Base-by-base conservation (phyloP, 2,113 vertebrate species). In the Lophotis ruficrista region DNA sequence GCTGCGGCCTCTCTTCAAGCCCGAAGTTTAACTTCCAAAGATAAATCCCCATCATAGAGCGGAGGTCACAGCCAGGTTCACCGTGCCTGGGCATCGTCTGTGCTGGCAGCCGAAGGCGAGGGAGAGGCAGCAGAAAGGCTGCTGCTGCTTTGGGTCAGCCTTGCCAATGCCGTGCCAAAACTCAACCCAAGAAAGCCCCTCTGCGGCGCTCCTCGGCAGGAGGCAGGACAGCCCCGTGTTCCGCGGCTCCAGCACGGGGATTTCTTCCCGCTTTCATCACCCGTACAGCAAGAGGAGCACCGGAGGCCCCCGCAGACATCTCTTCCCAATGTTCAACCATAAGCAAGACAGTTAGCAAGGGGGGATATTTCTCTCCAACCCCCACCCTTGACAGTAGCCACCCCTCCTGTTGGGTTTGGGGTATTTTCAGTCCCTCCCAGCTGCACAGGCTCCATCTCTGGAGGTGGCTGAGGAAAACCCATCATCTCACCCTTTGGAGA, bases 261-360 rank as follows among this genome's bases (percentile, higher is more conserved):
- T 51, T 73, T 70, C 60, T 69, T 71, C 61, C 41, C 14, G 10
- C 12, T 80, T 80, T 7, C 7, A 38, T 62, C 53, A 72, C 9
- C 17, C 27, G 10, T 17, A 31, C 37, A 77, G n/a, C 73, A 58
- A 81, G 37, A 53, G 53, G 9, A 68, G 51, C 23, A 38, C 41
- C 2, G 2, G 71, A 8, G 3, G 1, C 23, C 4, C 3, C 43
- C 7, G 19, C 17, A n/a, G 14, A n/a, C 7, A 0, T 28, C 41
- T 58, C 38, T 62, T 84, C 48, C 37, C 37, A 28, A 14, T 4
- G n/a, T 35, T 84, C 37, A 82, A 38, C 38, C 64, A 20, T 21
- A 61, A 68, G n/a, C 61, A 50, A 82, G 48, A 33, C 54, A 4
- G 38, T 45, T 54, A 51, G 69, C 14, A 87, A 58, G 27, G 31